These are phyloP conservation scores for Pomatostomus ruficeps DNA, from an alignment of 2,113 vertebrate genomes.

Conservation along the genomic window DNA sequence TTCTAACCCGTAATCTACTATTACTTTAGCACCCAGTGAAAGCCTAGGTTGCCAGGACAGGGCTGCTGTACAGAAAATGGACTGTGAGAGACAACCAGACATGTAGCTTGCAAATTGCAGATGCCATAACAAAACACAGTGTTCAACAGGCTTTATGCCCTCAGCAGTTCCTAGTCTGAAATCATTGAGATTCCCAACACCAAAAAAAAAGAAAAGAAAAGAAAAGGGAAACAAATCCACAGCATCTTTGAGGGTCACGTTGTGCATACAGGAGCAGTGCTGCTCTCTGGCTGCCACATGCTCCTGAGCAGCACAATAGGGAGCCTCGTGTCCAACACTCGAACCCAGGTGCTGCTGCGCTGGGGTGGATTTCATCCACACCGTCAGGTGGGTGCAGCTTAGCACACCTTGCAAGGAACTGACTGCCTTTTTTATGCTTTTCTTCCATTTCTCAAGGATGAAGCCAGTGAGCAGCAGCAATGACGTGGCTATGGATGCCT, in stretches of 20 bases:
- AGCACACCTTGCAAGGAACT: background rate
- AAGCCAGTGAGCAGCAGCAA: conserved; percentile 88
- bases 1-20: background rate
- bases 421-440: background rate
- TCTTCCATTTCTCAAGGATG: conserved; percentile 75
- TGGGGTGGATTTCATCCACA: background rate
- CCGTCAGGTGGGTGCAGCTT: background rate
- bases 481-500: conserved; percentile 85
- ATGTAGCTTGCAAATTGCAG: background rate
- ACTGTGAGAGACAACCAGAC: background rate
- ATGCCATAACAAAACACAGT: background rate
- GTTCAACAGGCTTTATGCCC: background rate
- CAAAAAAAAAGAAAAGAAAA: background rate
- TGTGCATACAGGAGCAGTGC: background rate
- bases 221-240: background rate
- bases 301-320: background rate
- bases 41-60: background rate
- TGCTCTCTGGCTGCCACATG: background rate
- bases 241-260: background rate
- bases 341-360: background rate
- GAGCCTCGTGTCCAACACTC: background rate
- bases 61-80: background rate
- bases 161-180: background rate
- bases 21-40: background rate
- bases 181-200: background rate